Conservation (phyloP, 2,888 invertebrate species). For the Adela reaumurella region DNA sequence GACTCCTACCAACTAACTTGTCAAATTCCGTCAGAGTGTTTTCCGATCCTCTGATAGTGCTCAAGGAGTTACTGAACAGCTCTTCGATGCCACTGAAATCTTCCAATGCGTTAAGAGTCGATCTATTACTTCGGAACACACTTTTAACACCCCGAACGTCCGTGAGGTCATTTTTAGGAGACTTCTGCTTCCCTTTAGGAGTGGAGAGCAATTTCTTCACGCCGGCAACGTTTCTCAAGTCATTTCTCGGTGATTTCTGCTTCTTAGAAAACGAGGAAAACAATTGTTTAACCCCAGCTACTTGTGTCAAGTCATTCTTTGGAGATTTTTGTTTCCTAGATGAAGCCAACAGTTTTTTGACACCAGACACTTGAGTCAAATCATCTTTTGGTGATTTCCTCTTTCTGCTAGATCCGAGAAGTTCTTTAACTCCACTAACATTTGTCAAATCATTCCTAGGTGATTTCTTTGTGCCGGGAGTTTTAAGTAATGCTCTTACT, state of each 20-base stretch:
- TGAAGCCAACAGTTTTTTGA: slow-evolving; percentile 28
- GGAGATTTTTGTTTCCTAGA: slow-evolving; percentile 15
- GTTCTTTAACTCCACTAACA: slow-evolving; percentile 32
- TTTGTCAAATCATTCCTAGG: slow-evolving; percentile 33
- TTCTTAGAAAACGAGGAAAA: slow-evolving; percentile 13
- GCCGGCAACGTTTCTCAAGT: slow-evolving; percentile 30
- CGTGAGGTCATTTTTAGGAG: slow-evolving; percentile 30
- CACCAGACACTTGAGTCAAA: slow-evolving; percentile 24
- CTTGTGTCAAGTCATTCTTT: slow-evolving; percentile 13
- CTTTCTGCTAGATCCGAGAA: slow-evolving; percentile 21
- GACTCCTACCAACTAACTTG: slow-evolving; percentile 24
- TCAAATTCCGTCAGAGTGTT: slow-evolving; percentile 24
- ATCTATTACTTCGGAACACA: slow-evolving; percentile 24
- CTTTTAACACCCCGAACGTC: slow-evolving; percentile 33
- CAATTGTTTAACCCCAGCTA: slow-evolving; percentile 16
- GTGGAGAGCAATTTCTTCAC: slow-evolving; percentile 24
- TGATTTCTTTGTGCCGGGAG: slow-evolving; percentile 25
- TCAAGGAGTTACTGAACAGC: slow-evolving; percentile 23
- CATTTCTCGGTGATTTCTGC: slow-evolving; percentile 21
- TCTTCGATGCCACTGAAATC: slow-evolving; percentile 37
- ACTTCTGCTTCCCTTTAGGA: slow-evolving; percentile 15
- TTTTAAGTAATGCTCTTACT: slow-evolving; percentile 20
- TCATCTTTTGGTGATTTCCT: slow-evolving; percentile 28
- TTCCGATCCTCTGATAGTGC: slow-evolving; percentile 12
- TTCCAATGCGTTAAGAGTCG: slow-evolving; percentile 15